phyloP scores from a whole-genome alignment of 2,113 vertebrate genomes.

The Misgurnus anguillicaudatus region DNA sequence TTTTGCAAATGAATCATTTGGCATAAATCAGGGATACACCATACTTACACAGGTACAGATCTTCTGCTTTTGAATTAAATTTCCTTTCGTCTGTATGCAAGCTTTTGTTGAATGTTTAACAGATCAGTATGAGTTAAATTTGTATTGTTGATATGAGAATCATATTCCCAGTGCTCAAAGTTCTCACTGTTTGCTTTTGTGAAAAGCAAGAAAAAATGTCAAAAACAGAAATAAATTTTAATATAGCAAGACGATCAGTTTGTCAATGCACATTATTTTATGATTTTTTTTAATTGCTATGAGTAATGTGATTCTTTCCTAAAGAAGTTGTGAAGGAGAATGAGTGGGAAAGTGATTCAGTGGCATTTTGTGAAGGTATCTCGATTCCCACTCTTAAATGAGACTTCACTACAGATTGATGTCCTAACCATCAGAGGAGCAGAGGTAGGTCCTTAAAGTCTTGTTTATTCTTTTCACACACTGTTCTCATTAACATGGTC shows the following conservation, averaged over 20 bases:
- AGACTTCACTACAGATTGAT: not conserved
- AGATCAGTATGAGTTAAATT: slow-evolving; percentile 20
- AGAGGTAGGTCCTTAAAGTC: no score
- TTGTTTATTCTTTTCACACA: no score
- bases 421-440: not conserved
- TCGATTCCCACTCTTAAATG: no score
- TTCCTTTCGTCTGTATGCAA: slow-evolving; percentile 13
- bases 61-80: not conserved
- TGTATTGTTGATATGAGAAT: slow-evolving; percentile 21
- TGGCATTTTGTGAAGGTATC: no score
- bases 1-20: not conserved
- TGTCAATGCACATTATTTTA: slow-evolving; percentile 11
- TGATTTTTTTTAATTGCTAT: no score
- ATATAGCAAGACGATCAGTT: slow-evolving; percentile 15
- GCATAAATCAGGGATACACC: slow-evolving; percentile 31
- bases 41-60: not conserved
- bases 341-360: no score
- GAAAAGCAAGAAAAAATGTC: slow-evolving; percentile 31
- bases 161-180: not conserved
- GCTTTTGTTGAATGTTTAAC: slow-evolving; percentile 19
- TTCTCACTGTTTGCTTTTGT: slow-evolving; percentile 14
- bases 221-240: slow-evolving; percentile 38
- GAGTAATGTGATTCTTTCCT: no score
- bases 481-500: no score
- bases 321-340: no score